A percentile compares a stretch with the other conserved stretches of the same genome.
Evolutionary conservation across 2,113 vertebrate genomes (phyloP).

Genomic region (Ammodytes dubius): DNA sequence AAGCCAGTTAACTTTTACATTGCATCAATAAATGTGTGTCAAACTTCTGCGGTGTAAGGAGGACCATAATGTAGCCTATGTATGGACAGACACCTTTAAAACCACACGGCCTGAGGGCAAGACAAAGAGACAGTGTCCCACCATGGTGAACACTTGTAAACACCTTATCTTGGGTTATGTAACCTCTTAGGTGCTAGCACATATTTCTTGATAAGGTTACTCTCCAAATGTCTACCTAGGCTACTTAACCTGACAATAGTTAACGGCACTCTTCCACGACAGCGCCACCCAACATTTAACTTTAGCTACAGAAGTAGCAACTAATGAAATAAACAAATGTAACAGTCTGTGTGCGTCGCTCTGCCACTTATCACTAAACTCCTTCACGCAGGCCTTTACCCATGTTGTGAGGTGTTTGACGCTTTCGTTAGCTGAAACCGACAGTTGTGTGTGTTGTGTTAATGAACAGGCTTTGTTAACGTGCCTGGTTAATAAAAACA

Average conservation of each 20-base stretch:
- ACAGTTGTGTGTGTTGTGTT: slow-evolving; percentile 19
- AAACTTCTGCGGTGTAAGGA: slow-evolving; percentile 5
- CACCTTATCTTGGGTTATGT: slow-evolving; percentile 41
- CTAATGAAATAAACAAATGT: neutral
- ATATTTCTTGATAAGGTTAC: neutral
- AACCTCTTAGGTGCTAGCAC: neutral
- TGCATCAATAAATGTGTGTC: slow-evolving; percentile 7
- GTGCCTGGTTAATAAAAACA: slow-evolving; percentile 14
- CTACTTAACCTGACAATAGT: slow-evolving; percentile 39
- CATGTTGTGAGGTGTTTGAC: slow-evolving; percentile 47
- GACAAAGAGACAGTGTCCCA: slow-evolving; percentile 1
- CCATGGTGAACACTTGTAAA: slow-evolving; percentile 7
- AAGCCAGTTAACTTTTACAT: neutral
- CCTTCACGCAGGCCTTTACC: slow-evolving; percentile 51
- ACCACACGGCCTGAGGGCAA: slow-evolving; percentile 4
- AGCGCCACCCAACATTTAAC: slow-evolving; percentile 4
- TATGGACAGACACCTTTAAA: neutral
- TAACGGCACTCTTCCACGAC: slow-evolving; percentile 31
- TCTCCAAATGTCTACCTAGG: slow-evolving; percentile 22
- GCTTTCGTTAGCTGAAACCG: slow-evolving; percentile 51
- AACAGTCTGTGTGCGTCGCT: slow-evolving; percentile 18
- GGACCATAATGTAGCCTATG: too few relatives aligned
- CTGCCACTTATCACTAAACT: slow-evolving; percentile 32
- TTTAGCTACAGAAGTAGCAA: neutral
- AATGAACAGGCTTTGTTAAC: slow-evolving; percentile 12